Evolutionary conservation across 2,888 invertebrate species (phyloP).

Genomic region (Hyposoter didymator): DNA sequence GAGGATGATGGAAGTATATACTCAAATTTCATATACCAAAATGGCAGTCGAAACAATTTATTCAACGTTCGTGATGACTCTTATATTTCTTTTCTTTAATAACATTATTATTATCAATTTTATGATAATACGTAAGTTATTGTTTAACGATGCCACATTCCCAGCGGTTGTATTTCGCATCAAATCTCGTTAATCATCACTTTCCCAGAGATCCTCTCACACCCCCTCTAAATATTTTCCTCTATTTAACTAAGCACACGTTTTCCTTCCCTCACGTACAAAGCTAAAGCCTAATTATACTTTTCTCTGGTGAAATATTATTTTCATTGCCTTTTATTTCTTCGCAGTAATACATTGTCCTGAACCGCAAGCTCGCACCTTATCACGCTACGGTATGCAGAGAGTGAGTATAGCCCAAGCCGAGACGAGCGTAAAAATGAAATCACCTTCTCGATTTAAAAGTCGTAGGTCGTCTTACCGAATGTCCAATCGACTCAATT

Average conservation of each 20-base stretch:
- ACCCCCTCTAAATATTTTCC: conserved; percentile 48
- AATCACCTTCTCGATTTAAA: not conserved
- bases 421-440: not conserved
- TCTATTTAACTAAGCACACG: conserved; percentile 58
- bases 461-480: too few relatives aligned
- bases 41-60: conserved; percentile 76
- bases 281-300: conserved; percentile 79
- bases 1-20: conserved; percentile 67
- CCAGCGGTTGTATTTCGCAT: conserved; percentile 42
- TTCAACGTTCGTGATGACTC: conserved; percentile 53
- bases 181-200: conserved; percentile 37
- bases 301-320: conserved; percentile 67
- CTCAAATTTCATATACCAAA: conserved; percentile 71
- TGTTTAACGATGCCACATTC: conserved; percentile 29
- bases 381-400: conserved; percentile 66
- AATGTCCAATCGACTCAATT: not conserved
- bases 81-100: conserved; percentile 29
- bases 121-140: conserved; percentile 42
- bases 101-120: conserved; percentile 49
- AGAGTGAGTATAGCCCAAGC: not conserved
- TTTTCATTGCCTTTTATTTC: conserved; percentile 61
- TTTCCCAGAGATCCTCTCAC: conserved; percentile 36
- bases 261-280: conserved; percentile 74
- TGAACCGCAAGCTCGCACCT: conserved; percentile 67
- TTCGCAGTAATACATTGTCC: conserved; percentile 71